Conservation (phyloP, 1,140 invertebrate genomes). For the Microvelia longipes region DNA sequence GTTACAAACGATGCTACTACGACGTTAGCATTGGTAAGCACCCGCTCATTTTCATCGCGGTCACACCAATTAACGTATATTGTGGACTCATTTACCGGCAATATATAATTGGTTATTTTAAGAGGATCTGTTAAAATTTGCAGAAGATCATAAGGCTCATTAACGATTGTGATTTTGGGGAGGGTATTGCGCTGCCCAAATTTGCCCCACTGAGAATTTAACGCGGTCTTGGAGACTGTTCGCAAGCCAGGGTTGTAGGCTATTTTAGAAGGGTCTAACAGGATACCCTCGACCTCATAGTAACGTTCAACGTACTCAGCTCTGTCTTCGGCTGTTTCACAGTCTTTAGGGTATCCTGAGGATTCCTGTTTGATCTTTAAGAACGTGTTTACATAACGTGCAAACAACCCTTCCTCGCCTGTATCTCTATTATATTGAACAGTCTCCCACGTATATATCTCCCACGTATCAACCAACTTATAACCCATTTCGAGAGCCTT, state of each 20-base stretch:
- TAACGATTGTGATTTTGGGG: no score
- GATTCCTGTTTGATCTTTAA: slow-evolving; percentile 26
- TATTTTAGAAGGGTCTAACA: not conserved
- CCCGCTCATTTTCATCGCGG: no score
- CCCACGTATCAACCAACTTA: slow-evolving; percentile 25
- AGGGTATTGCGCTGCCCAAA: no score
- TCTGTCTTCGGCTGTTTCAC: not conserved
- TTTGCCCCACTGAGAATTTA: no score
- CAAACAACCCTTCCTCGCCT: slow-evolving; percentile 23
- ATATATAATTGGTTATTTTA: no score
- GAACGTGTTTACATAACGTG: slow-evolving; percentile 25
- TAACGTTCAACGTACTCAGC: not conserved
- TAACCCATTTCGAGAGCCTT: slow-evolving; percentile 28
- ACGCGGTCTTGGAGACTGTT: no score
- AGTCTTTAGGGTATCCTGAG: not conserved
- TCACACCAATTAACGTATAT: no score
- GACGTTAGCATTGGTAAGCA: no score
- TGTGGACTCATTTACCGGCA: no score
- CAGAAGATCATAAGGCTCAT: no score
- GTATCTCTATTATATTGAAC: slow-evolving; percentile 1
- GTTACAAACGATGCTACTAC: no score
- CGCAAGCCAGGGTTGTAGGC: not conserved
- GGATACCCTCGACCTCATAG: not conserved
- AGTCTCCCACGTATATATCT: slow-evolving; percentile 29
- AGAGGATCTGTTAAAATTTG: no score